Percentiles rank a stretch among this genome's conserved stretches.
Conservation (phyloP, 2,797 vertebrate species). For the Rhynchonycteris naso region DNA sequence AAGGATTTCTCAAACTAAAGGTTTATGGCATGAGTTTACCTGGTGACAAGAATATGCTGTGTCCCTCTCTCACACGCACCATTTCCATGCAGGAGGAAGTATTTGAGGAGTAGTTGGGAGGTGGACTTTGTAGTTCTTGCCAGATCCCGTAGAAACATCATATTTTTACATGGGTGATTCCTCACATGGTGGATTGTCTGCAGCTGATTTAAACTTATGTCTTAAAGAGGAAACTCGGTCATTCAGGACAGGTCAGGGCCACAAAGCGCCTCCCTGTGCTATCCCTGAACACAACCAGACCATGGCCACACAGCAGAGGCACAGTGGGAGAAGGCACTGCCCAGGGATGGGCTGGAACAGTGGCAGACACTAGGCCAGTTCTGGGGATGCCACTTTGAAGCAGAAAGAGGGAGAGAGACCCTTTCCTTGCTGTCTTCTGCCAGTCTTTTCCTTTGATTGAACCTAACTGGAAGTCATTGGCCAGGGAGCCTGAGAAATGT, state of each 20-base stretch:
- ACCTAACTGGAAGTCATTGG: not conserved
- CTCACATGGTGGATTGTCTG: not conserved
- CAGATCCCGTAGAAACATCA: not conserved
- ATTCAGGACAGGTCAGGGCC: not conserved
- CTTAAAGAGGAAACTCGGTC: not conserved
- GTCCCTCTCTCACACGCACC: fast-evolving
- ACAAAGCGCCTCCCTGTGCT: not conserved
- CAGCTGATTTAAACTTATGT: constrained; percentile 12
- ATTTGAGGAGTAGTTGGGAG: not conserved
- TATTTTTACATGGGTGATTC: not conserved
- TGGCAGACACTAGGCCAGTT: not conserved
- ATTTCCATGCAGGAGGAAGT: not conserved
- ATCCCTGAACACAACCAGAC: not conserved
- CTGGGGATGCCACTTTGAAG: not conserved
- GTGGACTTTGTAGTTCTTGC: not conserved
- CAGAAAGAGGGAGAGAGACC: not conserved
- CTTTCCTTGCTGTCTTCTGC: not conserved
- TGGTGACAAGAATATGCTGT: not conserved
- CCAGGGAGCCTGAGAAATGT: not conserved
- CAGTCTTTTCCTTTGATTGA: not conserved
- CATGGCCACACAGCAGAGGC: not conserved
- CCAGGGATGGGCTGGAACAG: too few species aligned
- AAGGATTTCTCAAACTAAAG: not conserved
- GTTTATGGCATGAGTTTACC: not conserved
- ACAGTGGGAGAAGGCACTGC: not conserved